Conservation (phyloP, 2,797 vertebrate species). For the Micropoecilia bifurca region DNA sequence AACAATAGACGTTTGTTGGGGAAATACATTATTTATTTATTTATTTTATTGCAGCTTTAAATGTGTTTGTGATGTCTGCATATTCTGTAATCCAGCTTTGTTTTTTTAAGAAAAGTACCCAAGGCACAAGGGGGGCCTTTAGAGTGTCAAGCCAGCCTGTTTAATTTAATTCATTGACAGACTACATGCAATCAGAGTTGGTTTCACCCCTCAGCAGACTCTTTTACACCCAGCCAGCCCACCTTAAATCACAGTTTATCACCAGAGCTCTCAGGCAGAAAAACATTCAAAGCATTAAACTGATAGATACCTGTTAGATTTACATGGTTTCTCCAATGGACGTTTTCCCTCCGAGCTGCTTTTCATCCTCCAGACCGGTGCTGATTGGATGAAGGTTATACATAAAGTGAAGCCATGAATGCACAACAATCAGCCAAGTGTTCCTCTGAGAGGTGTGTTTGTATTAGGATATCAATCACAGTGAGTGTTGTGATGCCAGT, state of each 20-base stretch:
- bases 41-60: not conserved
- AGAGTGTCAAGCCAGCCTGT: conserved; percentile 6
- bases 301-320: conserved; percentile 67
- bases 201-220: conserved; percentile 33
- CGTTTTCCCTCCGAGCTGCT: conserved; percentile 42
- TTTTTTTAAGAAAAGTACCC: not conserved
- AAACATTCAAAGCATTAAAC: conserved; percentile 50
- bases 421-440: conserved; percentile 54
- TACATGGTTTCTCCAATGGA: conserved; percentile 66
- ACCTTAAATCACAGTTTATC: conserved; percentile 45
- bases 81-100: conserved; percentile 5
- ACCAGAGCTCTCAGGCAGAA: conserved; percentile 28
- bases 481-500: conserved; percentile 23
- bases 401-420: conserved; percentile 58
- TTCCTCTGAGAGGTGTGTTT: conserved; percentile 61
- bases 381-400: conserved; percentile 67
- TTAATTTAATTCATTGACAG: conserved; percentile 36
- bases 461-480: conserved; percentile 76
- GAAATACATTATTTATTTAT: not conserved
- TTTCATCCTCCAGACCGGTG: conserved; percentile 42
- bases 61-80: conserved; percentile 17
- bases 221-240: conserved; percentile 22
- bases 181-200: conserved; percentile 26
- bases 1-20: not conserved
- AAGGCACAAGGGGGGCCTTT: not conserved